phyloP scores from a whole-genome alignment of 2,888 invertebrate species.

The Monopis laevigella region DNA sequence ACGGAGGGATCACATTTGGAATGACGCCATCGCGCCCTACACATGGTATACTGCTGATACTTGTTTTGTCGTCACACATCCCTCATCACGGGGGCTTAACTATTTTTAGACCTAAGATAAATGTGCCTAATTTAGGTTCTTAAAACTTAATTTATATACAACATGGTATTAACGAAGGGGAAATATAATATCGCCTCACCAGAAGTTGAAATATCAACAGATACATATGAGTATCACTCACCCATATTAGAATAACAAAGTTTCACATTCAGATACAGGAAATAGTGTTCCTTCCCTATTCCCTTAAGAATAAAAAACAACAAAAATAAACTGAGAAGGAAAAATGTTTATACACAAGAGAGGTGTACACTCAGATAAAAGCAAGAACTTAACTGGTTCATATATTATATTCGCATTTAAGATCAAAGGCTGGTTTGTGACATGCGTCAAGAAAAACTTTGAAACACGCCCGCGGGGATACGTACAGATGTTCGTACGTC shows the following conservation, averaged over 20 bases:
- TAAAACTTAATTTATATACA: slow-evolving; percentile 5
- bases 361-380: slow-evolving; percentile 41
- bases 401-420: slow-evolving; percentile 64
- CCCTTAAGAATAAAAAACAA: slow-evolving; percentile 28
- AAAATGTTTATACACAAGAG: slow-evolving; percentile 32
- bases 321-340: slow-evolving; percentile 13
- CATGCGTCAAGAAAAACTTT: slow-evolving; percentile 48
- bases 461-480: slow-evolving; percentile 23
- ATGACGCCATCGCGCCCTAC: slow-evolving; percentile 22
- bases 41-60: slow-evolving; percentile 56
- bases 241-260: no score
- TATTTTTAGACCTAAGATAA: slow-evolving; percentile 49
- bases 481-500: no score
- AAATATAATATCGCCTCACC: no score
- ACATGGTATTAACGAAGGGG: no score
- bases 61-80: slow-evolving; percentile 56
- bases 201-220: no score
- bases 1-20: slow-evolving; percentile 21
- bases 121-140: slow-evolving; percentile 35
- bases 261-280: slow-evolving; percentile 5
- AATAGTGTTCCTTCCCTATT: slow-evolving; percentile 35
- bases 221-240: no score
- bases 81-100: slow-evolving; percentile 47
- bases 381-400: slow-evolving; percentile 49
- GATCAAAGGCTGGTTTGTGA: slow-evolving; percentile 64